phyloP scores from a whole-genome alignment of 2,797 vertebrate genomes.

The Pipistrellus nathusii region DNA sequence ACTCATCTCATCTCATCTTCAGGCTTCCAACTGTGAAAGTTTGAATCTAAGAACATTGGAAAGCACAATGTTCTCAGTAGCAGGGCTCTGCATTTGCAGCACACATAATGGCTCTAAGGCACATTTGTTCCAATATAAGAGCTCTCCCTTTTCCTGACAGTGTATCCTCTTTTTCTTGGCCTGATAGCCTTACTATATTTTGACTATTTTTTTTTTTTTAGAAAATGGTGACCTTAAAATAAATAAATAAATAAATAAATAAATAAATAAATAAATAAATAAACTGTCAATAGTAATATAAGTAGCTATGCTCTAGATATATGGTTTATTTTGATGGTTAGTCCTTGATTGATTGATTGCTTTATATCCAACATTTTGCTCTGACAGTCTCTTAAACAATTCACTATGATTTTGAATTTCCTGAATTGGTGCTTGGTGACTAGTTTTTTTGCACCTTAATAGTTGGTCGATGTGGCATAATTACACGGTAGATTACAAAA shows the following conservation, averaged over 20 bases:
- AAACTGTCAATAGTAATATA: neutral
- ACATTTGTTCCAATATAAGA: neutral
- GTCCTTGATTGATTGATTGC: conserved; percentile 3
- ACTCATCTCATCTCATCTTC: neutral
- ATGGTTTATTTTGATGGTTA: conserved; percentile 9
- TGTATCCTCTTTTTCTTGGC: neutral
- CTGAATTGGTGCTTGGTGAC: neutral
- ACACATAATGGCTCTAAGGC: neutral
- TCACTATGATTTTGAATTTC: conserved; percentile 31
- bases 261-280: neutral
- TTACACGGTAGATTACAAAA: neutral
- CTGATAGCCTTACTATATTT: neutral
- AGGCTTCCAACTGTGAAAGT: neutral
- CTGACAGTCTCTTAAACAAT: neutral
- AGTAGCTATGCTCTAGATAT: neutral
- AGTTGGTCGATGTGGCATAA: neutral
- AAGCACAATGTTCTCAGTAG: neutral
- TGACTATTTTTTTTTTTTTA: neutral
- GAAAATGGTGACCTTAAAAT: neutral
- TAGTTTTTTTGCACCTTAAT: conserved; percentile 18
- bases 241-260: neutral
- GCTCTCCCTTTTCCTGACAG: neutral
- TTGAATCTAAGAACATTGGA: neutral
- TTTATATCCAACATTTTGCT: conserved; percentile 30
- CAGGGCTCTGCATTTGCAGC: neutral